A percentile compares a stretch with the other conserved stretches of the same genome.
Conservation (phyloP, 2,888 invertebrate species). For the Neoitamus cyanurus region DNA sequence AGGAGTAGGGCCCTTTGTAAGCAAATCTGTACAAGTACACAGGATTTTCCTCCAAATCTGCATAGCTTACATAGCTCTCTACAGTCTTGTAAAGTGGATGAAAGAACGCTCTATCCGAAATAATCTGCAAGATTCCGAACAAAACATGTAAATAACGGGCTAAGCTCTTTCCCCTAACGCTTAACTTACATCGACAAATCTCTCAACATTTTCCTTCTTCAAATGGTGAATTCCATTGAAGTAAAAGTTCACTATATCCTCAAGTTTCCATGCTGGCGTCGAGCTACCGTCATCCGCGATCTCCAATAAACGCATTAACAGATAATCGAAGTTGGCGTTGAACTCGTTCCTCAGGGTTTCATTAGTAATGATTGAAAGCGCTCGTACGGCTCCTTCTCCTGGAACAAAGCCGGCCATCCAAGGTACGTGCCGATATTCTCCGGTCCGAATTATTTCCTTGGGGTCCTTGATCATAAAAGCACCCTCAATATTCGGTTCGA, state of each 20-base stretch:
- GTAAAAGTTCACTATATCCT: constrained; percentile 57
- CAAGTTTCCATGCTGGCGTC: constrained; percentile 53
- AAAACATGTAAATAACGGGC: neutral
- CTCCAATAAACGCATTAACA: constrained; percentile 61
- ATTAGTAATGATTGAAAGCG: constrained; percentile 62
- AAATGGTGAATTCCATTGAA: constrained; percentile 58
- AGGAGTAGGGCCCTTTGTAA: constrained; percentile 66
- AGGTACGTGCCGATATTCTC: constrained; percentile 66
- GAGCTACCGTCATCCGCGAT: constrained; percentile 54
- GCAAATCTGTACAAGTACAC: constrained; percentile 68
- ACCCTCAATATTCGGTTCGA: constrained; percentile 63
- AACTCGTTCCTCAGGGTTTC: constrained; percentile 57
- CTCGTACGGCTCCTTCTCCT: constrained; percentile 68
- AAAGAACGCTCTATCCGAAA: constrained; percentile 68
- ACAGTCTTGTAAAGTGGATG: constrained; percentile 66
- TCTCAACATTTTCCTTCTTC: constrained; percentile 57
- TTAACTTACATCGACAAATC: constrained; percentile 60
- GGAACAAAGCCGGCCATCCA: constrained; percentile 68
- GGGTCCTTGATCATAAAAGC: constrained; percentile 68
- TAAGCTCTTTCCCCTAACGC: neutral
- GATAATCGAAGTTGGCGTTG: constrained; percentile 59
- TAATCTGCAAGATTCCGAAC: constrained; percentile 60
- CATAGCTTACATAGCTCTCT: constrained; percentile 55
- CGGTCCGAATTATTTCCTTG: constrained; percentile 61
- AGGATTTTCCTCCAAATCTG: constrained; percentile 58